These are phyloP conservation scores for Temnothorax longispinosus DNA, from an alignment of 1,140 invertebrate genomes.

Conservation along the genomic window DNA sequence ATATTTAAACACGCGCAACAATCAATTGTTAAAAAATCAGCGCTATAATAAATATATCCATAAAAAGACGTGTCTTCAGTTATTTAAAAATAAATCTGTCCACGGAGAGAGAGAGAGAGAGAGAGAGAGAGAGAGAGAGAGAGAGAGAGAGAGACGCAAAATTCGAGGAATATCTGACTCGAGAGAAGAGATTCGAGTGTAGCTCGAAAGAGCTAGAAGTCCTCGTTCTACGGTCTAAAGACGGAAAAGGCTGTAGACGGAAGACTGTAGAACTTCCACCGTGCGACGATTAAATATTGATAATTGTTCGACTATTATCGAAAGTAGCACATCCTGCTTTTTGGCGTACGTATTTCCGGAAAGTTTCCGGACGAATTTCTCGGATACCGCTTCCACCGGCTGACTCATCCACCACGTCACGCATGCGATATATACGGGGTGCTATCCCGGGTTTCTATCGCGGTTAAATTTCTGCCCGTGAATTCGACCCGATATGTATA, in stretches of 20 bases:
- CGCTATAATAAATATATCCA: neutral
- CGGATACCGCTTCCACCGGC: constrained; percentile 62
- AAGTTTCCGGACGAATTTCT: constrained; percentile 69
- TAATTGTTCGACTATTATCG: constrained; percentile 30
- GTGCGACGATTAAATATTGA: constrained; percentile 40
- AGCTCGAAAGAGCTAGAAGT: too few species aligned
- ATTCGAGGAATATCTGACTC: neutral
- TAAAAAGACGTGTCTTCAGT: neutral
- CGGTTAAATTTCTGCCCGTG: neutral
- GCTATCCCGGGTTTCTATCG: neutral
- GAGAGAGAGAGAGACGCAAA: neutral
- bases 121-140: neutral
- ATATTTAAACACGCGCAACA: neutral
- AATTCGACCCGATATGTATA: neutral
- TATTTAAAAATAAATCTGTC: neutral
- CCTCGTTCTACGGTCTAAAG: neutral
- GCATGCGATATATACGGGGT: constrained; percentile 57
- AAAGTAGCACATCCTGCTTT: constrained; percentile 39
- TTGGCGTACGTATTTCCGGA: constrained; percentile 61
- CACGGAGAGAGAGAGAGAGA: too few species aligned
- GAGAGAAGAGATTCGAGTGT: too few species aligned
- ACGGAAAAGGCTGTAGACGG: neutral
- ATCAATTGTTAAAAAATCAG: neutral
- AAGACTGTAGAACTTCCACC: neutral
- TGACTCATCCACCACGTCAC: constrained; percentile 74